Base-by-base conservation (phyloP, 1,140 invertebrate species). In the Trichonephila clavipes region DNA sequence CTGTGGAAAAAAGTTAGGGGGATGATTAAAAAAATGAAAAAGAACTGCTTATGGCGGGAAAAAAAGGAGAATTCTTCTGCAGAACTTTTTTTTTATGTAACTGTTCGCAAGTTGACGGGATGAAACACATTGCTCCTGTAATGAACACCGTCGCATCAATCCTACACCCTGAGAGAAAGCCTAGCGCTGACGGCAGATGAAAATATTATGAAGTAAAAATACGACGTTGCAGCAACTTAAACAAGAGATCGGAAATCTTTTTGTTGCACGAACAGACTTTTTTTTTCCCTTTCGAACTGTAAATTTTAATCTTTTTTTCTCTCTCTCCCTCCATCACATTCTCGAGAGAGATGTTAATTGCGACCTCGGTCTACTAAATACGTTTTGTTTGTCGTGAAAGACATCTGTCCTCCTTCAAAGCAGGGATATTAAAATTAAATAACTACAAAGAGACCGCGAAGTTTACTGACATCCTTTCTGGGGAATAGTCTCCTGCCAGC, bases 91-190 rank as follows among this genome's bases (percentile, higher is more conserved):
- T 83, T 83, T 85, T 85, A 85, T 77, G 28, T 77, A 62, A 14
- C 85, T 77, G 64, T 72, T 89, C 66, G 64, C 88, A 89, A 72
- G 61, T 89, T 89, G 64, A 77, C 62, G 64, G 88, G 88, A 89
- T 89, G 62, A 89, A 72, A 89, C 88, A 89, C 64, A 89, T 89
- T 69, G 40, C 88, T 51, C 64, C 40, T 51, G 88, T 89, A 89
- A 89, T 89, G 62, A 66, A 89, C 88, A 89, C 88, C 88, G 28
- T 58, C 61, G 28, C 62, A 77, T 89, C 40, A 85, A 89, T 89
- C 69, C 44, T 44, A 66, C 62, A 77, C 62, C 88, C 51, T 66
- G 88, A 89, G 64, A 89, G 88, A 89, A 51, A 77, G 44, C n/a
- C 24, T 44, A 58, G 21, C 58, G 14, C 83, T 86, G 83, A 58